Evolutionary conservation across 2,888 invertebrate genomes (phyloP).

Genomic region (Ectobius pallidus): DNA sequence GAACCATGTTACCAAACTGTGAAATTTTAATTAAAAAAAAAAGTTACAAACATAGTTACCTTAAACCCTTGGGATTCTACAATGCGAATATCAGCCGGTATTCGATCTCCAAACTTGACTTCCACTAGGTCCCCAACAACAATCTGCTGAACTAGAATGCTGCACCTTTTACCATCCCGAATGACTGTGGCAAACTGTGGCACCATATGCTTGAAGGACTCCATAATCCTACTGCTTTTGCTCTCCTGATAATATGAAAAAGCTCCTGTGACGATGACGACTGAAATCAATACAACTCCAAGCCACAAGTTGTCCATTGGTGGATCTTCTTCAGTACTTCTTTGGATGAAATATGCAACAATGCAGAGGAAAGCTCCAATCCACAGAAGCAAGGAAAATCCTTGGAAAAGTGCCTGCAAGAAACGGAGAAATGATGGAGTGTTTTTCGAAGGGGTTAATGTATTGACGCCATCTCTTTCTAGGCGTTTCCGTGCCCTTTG

Average conservation of each 20-base stretch:
- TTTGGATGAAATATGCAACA: neutral
- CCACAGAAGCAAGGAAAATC: constrained; percentile 16
- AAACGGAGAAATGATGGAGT: neutral
- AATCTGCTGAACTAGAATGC: constrained; percentile 68
- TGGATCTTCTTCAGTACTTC: neutral
- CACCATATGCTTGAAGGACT: constrained; percentile 81
- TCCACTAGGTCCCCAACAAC: constrained; percentile 84
- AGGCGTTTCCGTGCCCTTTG: neutral
- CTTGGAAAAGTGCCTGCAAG: neutral
- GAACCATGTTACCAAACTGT: too few relatives aligned
- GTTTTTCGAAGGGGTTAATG: constrained; percentile 1
- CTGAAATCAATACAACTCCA: constrained; percentile 66
- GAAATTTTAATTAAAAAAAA: too few relatives aligned
- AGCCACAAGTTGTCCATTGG: constrained; percentile 56
- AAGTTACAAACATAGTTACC: too few relatives aligned
- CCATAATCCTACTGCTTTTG: constrained; percentile 80
- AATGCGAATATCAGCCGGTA: constrained; percentile 86
- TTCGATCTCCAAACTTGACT: constrained; percentile 79
- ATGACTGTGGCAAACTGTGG: constrained; percentile 74
- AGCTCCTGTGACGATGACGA: constrained; percentile 72
- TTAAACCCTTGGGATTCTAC: constrained; percentile 67
- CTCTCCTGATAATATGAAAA: constrained; percentile 77
- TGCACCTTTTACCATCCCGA: constrained; percentile 66
- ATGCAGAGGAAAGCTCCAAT: constrained; percentile 10
- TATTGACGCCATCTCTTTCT: neutral